These are phyloP conservation scores for Mnemiopsis leidyi DNA, from an alignment of 37 sponge, comb jelly and placozoan genomes.

Conservation along the genomic window DNA sequence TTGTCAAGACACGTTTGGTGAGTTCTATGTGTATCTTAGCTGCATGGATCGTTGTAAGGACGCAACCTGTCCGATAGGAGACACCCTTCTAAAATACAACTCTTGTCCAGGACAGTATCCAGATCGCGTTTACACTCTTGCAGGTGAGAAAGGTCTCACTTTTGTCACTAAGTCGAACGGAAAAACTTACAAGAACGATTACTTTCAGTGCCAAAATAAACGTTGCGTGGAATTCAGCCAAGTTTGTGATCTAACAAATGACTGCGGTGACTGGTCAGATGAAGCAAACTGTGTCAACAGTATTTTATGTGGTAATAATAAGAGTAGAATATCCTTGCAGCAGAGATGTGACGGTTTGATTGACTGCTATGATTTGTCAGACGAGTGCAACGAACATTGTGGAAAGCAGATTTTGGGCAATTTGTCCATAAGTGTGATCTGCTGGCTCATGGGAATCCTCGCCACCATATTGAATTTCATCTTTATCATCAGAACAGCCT, in stretches of 20 bases:
- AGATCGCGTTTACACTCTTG: background rate
- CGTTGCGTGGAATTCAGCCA: background rate
- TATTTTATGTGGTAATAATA: background rate
- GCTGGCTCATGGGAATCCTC: background rate
- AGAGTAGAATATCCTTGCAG: background rate
- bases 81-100: background rate
- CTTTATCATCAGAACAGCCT: background rate
- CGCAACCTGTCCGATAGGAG: background rate
- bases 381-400: background rate
- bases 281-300: background rate
- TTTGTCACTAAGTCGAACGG: background rate
- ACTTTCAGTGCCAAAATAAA: background rate
- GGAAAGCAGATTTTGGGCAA: background rate
- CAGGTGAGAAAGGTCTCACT: background rate
- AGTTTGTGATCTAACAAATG: background rate
- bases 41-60: background rate
- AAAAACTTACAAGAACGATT: background rate
- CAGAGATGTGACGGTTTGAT: background rate
- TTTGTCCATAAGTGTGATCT: background rate
- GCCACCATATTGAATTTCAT: background rate
- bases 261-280: background rate
- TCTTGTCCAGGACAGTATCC: background rate
- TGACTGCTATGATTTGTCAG: background rate
- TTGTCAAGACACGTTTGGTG: background rate
- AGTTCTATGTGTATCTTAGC: background rate